Base-by-base conservation (phyloP, 2,888 invertebrate species). In the Incurvaria masculella region DNA sequence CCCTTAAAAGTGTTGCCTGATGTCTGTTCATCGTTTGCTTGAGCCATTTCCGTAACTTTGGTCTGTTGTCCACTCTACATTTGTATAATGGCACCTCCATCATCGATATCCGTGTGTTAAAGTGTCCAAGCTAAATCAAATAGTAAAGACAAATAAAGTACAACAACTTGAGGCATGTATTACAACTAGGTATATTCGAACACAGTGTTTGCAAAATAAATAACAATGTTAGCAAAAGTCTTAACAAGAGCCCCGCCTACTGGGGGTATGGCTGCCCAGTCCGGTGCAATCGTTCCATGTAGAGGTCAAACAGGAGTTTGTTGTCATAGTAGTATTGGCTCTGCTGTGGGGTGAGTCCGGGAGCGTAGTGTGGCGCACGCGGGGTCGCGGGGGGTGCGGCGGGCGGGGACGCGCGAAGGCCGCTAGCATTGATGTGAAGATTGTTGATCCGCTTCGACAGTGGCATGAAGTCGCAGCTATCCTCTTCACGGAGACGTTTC, bases 261-360 rank as follows among this genome's bases (percentile, higher is more conserved):
- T 72, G 78, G 46, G 72, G 79, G 57, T 68, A 74, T 54, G 72
- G 71, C 55, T 81, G 78, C 38, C 76, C 79, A 63, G 70, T 71
- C 72, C 94, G 82, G 68, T 88, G 87, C 63, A 88, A 70, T 63
- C 93, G 81, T 61, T 91, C 89, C 64, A 91, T 74, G 69, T 94
- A 92, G 64, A 92, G 81, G 68, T 92, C 87, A 74, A 89, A 92
- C 60, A 95, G 73, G 62, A 94, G 71, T 74, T 91, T 92, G 68
- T 95, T 95, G 58, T 89, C 86, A 66, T 88, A 94, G 66, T 94
- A 95, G 68, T 88, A 89, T 21, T 88, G 91, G 79, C 94, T 95
- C 61, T 92, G 86, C 47, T 79, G 69, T 51, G 87, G 86, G 61
- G 72, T 84, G 46, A 94, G 75, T 60, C 91, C 91, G 17, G 94